Conservation (phyloP, 2,797 vertebrate genomes). For the Eospalax fontanierii region DNA sequence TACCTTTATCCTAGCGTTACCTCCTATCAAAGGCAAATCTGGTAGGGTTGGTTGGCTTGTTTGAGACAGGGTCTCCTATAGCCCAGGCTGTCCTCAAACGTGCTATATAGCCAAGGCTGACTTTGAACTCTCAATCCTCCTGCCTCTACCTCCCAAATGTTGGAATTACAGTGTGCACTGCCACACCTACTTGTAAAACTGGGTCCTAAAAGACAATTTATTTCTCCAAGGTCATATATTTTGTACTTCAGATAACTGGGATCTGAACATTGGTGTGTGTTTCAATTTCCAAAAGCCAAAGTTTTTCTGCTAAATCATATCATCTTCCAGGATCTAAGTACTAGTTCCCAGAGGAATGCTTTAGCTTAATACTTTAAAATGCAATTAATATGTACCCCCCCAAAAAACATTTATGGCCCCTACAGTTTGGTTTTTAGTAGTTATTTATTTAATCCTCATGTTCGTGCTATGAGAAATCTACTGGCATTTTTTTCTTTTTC, state of each 20-base stretch:
- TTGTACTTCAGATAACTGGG: neutral
- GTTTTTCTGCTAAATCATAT: neutral
- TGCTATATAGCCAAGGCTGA: neutral
- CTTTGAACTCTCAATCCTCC: neutral
- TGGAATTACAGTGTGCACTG: neutral
- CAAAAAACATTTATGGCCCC: neutral
- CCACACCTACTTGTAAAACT: neutral
- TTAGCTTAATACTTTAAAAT: slow-evolving; percentile 26
- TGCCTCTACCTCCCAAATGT: neutral
- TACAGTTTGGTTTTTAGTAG: neutral
- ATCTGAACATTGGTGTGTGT: neutral
- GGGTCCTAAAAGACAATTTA: neutral
- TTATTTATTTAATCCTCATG: neutral
- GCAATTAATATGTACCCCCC: slow-evolving; percentile 18
- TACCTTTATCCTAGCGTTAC: neutral
- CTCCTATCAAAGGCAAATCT: neutral
- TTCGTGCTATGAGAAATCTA: neutral
- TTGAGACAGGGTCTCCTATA: neutral
- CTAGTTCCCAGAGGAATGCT: slow-evolving; percentile 4
- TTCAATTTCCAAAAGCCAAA: slow-evolving; percentile 21
- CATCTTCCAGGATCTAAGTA: neutral
- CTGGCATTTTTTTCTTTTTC: neutral
- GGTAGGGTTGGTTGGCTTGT: neutral
- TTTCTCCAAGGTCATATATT: neutral
- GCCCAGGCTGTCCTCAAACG: neutral